phyloP scores from a whole-genome alignment of 2,113 vertebrate species.

The Epinephelus cyanopodus region DNA sequence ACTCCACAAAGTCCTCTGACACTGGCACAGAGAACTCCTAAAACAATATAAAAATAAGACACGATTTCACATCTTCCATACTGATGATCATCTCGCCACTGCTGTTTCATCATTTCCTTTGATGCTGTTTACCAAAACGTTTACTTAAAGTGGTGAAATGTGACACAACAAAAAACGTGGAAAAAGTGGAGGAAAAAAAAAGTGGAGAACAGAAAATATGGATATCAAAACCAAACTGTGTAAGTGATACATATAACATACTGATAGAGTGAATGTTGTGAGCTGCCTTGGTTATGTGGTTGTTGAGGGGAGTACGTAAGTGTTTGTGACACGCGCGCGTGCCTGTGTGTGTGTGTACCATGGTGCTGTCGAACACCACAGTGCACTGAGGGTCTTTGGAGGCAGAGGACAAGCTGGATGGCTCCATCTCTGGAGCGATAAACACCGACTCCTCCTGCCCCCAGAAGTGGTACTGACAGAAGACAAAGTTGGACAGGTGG shows the following conservation, averaged over 20 bases:
- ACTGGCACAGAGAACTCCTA: constrained; percentile 91
- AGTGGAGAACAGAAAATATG: too few relatives aligned
- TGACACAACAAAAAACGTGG: too few relatives aligned
- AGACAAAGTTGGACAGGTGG: constrained; percentile 94
- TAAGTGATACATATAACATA: too few relatives aligned
- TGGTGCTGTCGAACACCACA: constrained; percentile 94
- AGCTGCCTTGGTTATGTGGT: too few relatives aligned
- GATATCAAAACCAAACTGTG: too few relatives aligned
- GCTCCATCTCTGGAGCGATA: constrained; percentile 90
- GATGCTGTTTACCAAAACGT: too few relatives aligned
- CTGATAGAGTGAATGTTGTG: too few relatives aligned
- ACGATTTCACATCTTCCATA: not conserved
- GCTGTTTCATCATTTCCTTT: too few relatives aligned
- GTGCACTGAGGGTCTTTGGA: constrained; percentile 92
- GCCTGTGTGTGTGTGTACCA: constrained; percentile 74
- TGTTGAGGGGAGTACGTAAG: not conserved
- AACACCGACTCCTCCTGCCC: constrained; percentile 88
- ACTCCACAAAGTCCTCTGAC: constrained; percentile 94
- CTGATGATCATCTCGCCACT: not conserved
- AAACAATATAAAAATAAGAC: not conserved
- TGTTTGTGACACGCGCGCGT: not conserved
- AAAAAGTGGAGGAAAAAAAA: too few relatives aligned
- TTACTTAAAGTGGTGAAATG: too few relatives aligned
- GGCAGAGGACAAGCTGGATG: constrained; percentile 82
- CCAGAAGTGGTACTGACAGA: constrained; percentile 96